phyloP scores from a whole-genome alignment of 1,140 invertebrate species.

The Patella vulgata region DNA sequence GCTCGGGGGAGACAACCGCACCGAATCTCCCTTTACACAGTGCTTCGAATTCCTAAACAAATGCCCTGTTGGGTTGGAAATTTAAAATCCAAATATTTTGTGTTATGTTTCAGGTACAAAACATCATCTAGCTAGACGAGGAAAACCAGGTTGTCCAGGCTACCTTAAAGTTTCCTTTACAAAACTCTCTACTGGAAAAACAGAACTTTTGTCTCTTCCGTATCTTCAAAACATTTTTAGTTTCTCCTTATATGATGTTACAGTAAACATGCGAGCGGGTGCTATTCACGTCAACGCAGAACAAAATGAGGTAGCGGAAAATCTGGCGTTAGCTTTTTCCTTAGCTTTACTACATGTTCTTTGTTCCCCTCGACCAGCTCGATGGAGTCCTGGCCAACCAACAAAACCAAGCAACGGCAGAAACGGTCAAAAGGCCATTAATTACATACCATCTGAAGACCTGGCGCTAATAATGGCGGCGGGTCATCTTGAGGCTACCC shows the following conservation, averaged over 20 bases:
- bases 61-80: not conserved
- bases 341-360: slow-evolving; percentile 12
- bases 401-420: not conserved
- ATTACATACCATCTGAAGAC: slow-evolving; percentile 1
- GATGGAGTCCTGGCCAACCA: slow-evolving; percentile 8
- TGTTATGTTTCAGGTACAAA: not conserved
- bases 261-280: too few relatives aligned
- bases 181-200: too few relatives aligned
- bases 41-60: too few relatives aligned
- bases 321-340: not conserved
- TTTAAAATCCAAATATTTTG: not conserved
- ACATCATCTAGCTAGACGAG: not conserved
- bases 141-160: too few relatives aligned
- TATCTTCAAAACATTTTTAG: too few relatives aligned
- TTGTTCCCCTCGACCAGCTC: not conserved
- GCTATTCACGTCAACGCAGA: too few relatives aligned
- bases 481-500: not conserved
- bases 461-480: slow-evolving; percentile 8
- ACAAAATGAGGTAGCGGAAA: too few relatives aligned
- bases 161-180: too few relatives aligned
- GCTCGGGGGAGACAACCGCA: too few relatives aligned
- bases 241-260: too few relatives aligned
- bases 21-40: too few relatives aligned
- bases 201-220: too few relatives aligned
- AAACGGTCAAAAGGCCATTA: not conserved